Base-by-base conservation (phyloP, 2,113 vertebrate species). In the Mus spicilegus region DNA sequence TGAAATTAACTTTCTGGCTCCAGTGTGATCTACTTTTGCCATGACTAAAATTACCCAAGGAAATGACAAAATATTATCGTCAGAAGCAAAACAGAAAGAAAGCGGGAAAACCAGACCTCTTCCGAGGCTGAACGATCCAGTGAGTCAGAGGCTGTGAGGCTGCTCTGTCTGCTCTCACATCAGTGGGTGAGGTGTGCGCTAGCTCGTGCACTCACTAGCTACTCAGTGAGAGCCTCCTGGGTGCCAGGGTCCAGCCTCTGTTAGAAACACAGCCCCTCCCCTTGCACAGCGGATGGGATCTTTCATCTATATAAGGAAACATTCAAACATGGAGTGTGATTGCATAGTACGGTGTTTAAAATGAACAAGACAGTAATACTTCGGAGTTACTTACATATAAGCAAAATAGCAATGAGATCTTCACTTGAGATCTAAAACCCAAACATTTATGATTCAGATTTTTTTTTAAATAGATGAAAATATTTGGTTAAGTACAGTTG, bases 31-130 rank as follows among this genome's bases (percentile, higher is more conserved):
- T 7, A 61, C 3, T 90, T 91, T 89, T 63, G 22, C 76, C 76
- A 39, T 87, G 70, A 72, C 42, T 75, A 69, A 96, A 61, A 78
- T 91, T 26, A 28, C 19, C 8, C 7, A 70, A 73, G 28, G 33
- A 78, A 89, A 96, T 87, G 39, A 67, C 56, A 81, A 93, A 89
- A 93, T 56, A 51, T n/a, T 91, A 54, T 75, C 51, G 39, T 73
- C 82, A 90, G 96, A 76, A 94, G 77, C 51, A 89, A 96, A 95
- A 89, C 9, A 65, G 20, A 90, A 90, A 61, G 69, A 49, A 84
- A 77, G 51, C 46, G 77, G 58, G 67, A 88, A 67, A 85, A 67
- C 42, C 33, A 89, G 65, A 94, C 11, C 16, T 17, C 49, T 4
- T 11, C 54, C 39, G 42, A 90, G 4, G 1, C 9, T 69, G 16